A percentile compares a stretch with the other conserved stretches of the same genome.
These are phyloP conservation scores for Aphelinus atriplicis DNA, from an alignment of 1,140 invertebrate species.

Conservation along the genomic window DNA sequence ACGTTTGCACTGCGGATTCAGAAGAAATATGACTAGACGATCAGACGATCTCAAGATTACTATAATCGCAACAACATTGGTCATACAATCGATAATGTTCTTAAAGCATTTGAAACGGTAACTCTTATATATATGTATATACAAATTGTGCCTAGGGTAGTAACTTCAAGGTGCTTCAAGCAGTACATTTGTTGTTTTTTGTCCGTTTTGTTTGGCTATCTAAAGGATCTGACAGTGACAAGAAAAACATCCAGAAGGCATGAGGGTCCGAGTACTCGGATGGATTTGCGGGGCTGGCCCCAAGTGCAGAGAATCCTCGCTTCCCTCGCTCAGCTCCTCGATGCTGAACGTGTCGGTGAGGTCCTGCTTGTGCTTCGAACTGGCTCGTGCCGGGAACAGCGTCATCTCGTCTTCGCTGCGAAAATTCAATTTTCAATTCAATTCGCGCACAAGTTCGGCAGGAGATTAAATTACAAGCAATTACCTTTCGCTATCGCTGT, in stretches of 20 bases:
- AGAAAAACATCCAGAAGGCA: slow-evolving; percentile 55
- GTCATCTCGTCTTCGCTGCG: slow-evolving; percentile 69
- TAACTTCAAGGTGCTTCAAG: background rate
- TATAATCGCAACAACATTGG: background rate
- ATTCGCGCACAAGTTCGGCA: background rate
- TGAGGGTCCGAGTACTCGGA: slow-evolving; percentile 57
- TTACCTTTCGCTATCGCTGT: slow-evolving; percentile 62
- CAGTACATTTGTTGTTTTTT: background rate
- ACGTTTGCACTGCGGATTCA: too few species aligned
- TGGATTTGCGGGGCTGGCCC: slow-evolving; percentile 53
- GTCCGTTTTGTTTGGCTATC: slow-evolving; percentile 24
- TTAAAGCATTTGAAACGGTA: background rate
- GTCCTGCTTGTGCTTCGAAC: slow-evolving; percentile 66
- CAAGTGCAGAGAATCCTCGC: slow-evolving; percentile 69
- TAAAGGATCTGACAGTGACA: slow-evolving; percentile 62
- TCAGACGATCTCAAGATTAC: background rate
- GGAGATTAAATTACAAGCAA: slow-evolving; percentile 5
- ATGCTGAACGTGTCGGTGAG: slow-evolving; percentile 72
- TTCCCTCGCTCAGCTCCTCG: slow-evolving; percentile 71
- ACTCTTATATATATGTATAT: background rate
- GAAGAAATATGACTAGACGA: background rate
- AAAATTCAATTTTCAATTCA: slow-evolving; percentile 36
- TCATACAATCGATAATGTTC: background rate
- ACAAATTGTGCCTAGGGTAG: background rate
- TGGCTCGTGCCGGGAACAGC: slow-evolving; percentile 67